A percentile compares a stretch with the other conserved stretches of the same genome.
These are phyloP conservation scores for Aproaerema taeniolella DNA, from an alignment of 2,888 invertebrate species.

Conservation along the genomic window DNA sequence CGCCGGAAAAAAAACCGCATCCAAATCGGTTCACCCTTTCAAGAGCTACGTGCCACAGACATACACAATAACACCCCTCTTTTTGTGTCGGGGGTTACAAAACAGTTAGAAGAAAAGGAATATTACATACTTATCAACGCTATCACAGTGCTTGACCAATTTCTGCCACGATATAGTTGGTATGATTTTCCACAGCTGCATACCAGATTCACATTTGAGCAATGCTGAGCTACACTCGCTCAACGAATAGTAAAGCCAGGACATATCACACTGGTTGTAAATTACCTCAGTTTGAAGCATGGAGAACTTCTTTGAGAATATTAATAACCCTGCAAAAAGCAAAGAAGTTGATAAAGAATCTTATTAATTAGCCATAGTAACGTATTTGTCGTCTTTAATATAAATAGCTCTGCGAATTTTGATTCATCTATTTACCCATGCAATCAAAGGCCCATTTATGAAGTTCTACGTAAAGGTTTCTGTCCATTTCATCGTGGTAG, in stretches of 20 bases:
- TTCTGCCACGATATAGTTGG: slow-evolving; percentile 78
- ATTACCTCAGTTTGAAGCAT: slow-evolving; percentile 71
- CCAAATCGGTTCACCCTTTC: too few relatives aligned
- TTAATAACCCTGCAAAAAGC: slow-evolving; percentile 46
- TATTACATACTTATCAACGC: slow-evolving; percentile 72
- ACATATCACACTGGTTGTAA: slow-evolving; percentile 72
- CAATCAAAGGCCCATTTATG: slow-evolving; percentile 84
- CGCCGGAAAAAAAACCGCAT: too few relatives aligned
- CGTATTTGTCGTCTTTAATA: neutral
- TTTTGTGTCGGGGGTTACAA: too few relatives aligned
- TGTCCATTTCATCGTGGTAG: slow-evolving; percentile 79
- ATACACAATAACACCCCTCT: too few relatives aligned
- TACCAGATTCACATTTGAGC: slow-evolving; percentile 79
- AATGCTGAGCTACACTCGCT: slow-evolving; percentile 77
- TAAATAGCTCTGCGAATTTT: neutral
- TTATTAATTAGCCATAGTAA: neutral
- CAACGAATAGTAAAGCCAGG: slow-evolving; percentile 76
- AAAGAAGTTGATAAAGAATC: neutral
- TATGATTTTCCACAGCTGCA: slow-evolving; percentile 81
- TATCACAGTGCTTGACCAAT: slow-evolving; percentile 78
- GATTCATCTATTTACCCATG: slow-evolving; percentile 51
- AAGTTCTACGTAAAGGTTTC: slow-evolving; percentile 75
- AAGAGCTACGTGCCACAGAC: too few relatives aligned
- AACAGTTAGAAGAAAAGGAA: neutral
- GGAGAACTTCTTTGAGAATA: slow-evolving; percentile 79